Evolutionary conservation across 2,888 invertebrate species (phyloP), one percentile per base, ranked within the genome.

Genomic region (Parnassius apollo): DNA sequence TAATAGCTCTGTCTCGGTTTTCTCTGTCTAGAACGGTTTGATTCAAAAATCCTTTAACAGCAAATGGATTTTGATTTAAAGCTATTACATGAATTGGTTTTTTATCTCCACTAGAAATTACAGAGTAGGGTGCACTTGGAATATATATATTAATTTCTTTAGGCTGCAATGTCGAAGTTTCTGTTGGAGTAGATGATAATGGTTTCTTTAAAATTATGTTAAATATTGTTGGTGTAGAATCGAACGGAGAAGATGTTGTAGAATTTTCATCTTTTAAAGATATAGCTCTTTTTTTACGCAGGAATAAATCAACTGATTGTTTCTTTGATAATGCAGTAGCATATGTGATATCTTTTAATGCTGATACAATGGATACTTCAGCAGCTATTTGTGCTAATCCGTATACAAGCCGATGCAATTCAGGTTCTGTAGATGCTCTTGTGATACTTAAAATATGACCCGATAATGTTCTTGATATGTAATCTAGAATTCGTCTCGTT

Each of bases 301-400:
- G 71, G 35, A 84, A 80, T 66, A 91, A 79, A 75, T 91, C 91
- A 49, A 89, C 80, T 2, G 89, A 88, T 70, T 91, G 91, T 66
- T 88, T 91, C 67, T 88, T 91, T 44, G 90, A 90, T 52, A 91
- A 70, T 2, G 88, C 83, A 54, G 82, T 72, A 11, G 91, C 80
- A 66, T 90, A 91, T 9, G 91, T 91, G 8, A 84, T 86, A 67
- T 91, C 91, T 74, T 90, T 91, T 61, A 91, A 74, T 25, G 91
- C 90, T 35, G 91, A 85, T 2, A 91, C 84, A 65, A 91, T 91
- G 0, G 91, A 89, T 10, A 89, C 81, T 74, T 91, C 91, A 52
- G 91, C 89, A 52, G 91, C 85, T 66, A 91, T 89, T 80, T 90
- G 91, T n/a, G 87, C 84, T 68, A 91, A 74, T 8, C 91, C 91